Evolutionary conservation across 2,888 invertebrate genomes (phyloP), one percentile per base, ranked within the genome.

Genomic region (Deilephila elpenor): DNA sequence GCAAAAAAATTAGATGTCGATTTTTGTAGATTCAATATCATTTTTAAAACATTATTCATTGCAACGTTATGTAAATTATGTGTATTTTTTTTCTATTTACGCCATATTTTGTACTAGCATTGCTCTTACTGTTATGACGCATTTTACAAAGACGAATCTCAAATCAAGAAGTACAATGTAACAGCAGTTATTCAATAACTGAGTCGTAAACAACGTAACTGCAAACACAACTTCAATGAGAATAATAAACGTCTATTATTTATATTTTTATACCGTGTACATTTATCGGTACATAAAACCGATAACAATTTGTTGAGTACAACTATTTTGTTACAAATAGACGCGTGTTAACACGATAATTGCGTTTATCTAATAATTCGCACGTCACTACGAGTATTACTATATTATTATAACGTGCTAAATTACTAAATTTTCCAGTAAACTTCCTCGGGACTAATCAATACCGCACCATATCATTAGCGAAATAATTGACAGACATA

Each of bases 241-340:
- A 19, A 4, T 56, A 56, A 56, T 56, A 19, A 56, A 56, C 53
- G 53, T 17, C 5, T 19, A 56, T 56, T 19, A 56, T 56, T n/a
- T n/a, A 56, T 56, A 56, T 19, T 56, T 56, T 19, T 17, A 19
- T 17, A 19, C 19, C 5, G 53, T 17, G 5, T 19, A 56, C 5
- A 56, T 56, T 56, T 17, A 56, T 56, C 32, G 32, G 29, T 61
- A 61, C 19, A 32, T 61, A 17, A 17, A 8, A 61, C 17, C 29
- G 19, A 32, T 61, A 62, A 34, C 62, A 62, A 62, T 61, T 61
- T 62, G 62, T 62, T 62, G 7, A 20, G 34, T n/a, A 56, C 19
- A 34, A 32, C 34, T 4, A n/a, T 8, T 37, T 2, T n/a, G 62
- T 37, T 34, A 62, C 61, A 61, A 17, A 32, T 62, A 62, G 62